These are phyloP conservation scores for Pelobates cultripes DNA, from an alignment of 2,797 vertebrate genomes.

Conservation along the genomic window DNA sequence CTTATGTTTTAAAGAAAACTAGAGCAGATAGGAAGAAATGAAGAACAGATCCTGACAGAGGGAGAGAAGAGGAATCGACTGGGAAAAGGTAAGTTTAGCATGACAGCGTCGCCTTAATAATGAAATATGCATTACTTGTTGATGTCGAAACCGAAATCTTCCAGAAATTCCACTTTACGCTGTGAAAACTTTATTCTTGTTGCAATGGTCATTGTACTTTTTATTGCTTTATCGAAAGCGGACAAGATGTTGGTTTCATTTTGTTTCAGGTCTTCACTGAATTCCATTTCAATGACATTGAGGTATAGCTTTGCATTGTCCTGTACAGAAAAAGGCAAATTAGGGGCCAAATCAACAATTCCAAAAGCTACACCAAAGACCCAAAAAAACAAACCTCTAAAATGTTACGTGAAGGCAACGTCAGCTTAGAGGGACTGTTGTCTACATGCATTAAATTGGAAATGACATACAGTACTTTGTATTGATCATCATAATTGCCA, in stretches of 20 bases:
- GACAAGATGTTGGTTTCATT: conserved; percentile 90
- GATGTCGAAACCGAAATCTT: conserved; percentile 95
- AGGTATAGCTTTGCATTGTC: conserved; percentile 91
- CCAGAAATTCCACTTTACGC: conserved; percentile 96
- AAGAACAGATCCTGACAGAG: too few relatives aligned
- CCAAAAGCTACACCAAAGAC: too few relatives aligned
- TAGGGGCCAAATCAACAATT: background rate
- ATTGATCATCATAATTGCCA: conserved; percentile 68
- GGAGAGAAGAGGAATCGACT: too few relatives aligned
- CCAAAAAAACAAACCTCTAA: background rate
- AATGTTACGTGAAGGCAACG: conserved; percentile 63
- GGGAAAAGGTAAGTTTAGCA: too few relatives aligned
- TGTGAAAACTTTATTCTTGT: conserved; percentile 91
- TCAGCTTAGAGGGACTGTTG: conserved; percentile 81
- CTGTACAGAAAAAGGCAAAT: conserved; percentile 67
- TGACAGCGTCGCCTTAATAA: too few relatives aligned
- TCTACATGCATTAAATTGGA: conserved; percentile 68
- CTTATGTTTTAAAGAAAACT: too few relatives aligned
- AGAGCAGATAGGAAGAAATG: too few relatives aligned
- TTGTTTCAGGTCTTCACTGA: conserved; percentile 86
- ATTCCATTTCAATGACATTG: conserved; percentile 95
- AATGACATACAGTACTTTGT: conserved; percentile 61
- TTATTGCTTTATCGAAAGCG: conserved; percentile 90
- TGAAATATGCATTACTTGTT: conserved; percentile 75
- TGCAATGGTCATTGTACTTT: conserved; percentile 83